Conservation (phyloP, 2,888 invertebrate species). For the Piscicola geometra region DNA sequence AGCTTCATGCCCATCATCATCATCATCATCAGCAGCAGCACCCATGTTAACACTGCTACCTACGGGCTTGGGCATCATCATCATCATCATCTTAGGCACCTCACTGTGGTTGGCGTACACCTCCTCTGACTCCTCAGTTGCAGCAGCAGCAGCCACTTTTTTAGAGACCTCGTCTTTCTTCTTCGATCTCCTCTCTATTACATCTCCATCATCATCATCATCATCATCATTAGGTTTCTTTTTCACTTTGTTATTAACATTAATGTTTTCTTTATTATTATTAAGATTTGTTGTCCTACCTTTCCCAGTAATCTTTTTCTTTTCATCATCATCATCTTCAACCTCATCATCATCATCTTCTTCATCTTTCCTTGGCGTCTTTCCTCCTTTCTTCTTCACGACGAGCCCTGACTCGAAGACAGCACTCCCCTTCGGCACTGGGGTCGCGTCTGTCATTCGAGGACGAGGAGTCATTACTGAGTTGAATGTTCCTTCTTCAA, state of each 20-base stretch:
- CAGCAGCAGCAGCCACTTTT: too few relatives aligned
- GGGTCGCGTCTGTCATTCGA: not conserved
- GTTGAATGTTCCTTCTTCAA: not conserved
- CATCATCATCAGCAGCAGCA: not conserved
- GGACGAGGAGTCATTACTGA: not conserved
- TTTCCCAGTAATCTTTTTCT: not conserved
- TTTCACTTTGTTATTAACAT: not conserved
- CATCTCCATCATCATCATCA: not conserved
- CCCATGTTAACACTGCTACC: not conserved
- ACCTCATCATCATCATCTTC: not conserved
- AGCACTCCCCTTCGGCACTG: not conserved
- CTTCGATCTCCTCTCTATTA: not conserved
- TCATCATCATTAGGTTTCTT: not conserved
- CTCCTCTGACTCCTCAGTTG: not conserved
- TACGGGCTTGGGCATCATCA: not conserved
- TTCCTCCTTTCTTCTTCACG: too few relatives aligned
- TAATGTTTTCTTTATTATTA: not conserved
- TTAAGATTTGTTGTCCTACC: not conserved
- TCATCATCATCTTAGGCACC: not conserved
- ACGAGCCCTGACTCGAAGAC: too few relatives aligned
- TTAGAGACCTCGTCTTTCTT: not conserved
- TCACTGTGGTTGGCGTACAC: slow-evolving; percentile 7
- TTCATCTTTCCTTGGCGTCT: too few relatives aligned
- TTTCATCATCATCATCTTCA: not conserved
- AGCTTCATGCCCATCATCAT: not conserved